phyloP scores from a whole-genome alignment of 2,888 invertebrate species.

The Chorisops tibialis region DNA sequence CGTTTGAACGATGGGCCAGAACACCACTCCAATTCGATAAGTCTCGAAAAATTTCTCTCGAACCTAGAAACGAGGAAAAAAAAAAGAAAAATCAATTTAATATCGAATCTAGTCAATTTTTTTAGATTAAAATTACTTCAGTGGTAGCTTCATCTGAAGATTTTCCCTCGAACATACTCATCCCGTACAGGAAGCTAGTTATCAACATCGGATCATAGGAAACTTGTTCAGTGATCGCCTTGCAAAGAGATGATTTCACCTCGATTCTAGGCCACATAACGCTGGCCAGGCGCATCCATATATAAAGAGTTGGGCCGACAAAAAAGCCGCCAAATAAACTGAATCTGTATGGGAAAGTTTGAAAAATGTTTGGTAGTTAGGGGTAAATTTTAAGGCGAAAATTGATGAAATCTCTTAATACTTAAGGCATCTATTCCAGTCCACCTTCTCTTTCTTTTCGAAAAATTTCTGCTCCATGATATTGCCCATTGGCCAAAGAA shows the following conservation, averaged over 20 bases:
- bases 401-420: slow-evolving; percentile 34
- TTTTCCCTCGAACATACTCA: slow-evolving; percentile 59
- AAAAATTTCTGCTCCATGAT: slow-evolving; percentile 57
- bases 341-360: slow-evolving; percentile 52
- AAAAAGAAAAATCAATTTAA: slow-evolving; percentile 26
- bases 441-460: slow-evolving; percentile 55
- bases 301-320: slow-evolving; percentile 66
- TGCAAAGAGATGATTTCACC: slow-evolving; percentile 50
- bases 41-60: slow-evolving; percentile 57
- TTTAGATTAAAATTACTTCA: slow-evolving; percentile 51
- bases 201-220: slow-evolving; percentile 61
- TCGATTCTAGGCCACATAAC: slow-evolving; percentile 52
- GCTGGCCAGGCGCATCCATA: slow-evolving; percentile 63
- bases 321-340: slow-evolving; percentile 63
- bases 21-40: slow-evolving; percentile 59
- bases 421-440: slow-evolving; percentile 58
- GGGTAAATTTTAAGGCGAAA: background rate
- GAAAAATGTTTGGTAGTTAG: background rate
- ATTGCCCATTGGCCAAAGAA: slow-evolving; percentile 60
- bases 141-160: slow-evolving; percentile 51
- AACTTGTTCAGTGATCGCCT: slow-evolving; percentile 56
- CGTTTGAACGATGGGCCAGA: slow-evolving; percentile 66
- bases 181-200: slow-evolving; percentile 58
- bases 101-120: background rate
- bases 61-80: slow-evolving; percentile 39